phyloP scores from a whole-genome alignment of 2,797 vertebrate species.

The Perdix hodgsoniae region DNA sequence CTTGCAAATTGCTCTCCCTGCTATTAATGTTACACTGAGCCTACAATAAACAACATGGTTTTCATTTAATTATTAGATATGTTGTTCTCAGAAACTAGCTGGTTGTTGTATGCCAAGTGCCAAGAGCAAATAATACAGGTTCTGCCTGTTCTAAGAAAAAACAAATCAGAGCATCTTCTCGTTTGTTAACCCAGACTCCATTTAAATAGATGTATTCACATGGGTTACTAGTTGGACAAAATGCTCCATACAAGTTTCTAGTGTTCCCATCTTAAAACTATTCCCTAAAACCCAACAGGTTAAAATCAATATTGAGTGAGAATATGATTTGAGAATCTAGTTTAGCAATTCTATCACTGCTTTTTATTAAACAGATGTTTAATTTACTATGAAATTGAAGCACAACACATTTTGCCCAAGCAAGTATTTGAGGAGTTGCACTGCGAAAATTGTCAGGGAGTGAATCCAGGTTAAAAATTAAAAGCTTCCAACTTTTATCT shows the following conservation, averaged over 20 bases:
- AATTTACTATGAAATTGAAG: background rate
- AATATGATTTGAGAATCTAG: background rate
- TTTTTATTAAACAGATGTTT: background rate
- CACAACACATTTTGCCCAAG: background rate
- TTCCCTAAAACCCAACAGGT: background rate
- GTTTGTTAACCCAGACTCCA: conserved; percentile 6
- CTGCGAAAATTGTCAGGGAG: background rate
- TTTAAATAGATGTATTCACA: background rate
- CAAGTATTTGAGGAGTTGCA: background rate
- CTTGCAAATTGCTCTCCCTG: background rate
- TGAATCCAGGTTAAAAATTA: background rate
- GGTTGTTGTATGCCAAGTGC: conserved; percentile 43
- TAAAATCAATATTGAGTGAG: background rate
- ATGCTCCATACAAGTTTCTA: background rate
- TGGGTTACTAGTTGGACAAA: background rate
- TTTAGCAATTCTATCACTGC: background rate
- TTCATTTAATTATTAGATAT: conserved; percentile 45
- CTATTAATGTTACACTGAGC: background rate
- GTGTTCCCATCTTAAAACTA: background rate
- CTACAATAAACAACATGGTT: conserved; percentile 17
- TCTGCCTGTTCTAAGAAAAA: conserved; percentile 55
- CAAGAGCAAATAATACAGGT: conserved; percentile 66
- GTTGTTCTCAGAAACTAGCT: conserved; percentile 28
- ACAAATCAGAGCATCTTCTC: conserved; percentile 25
- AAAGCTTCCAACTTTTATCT: background rate